phyloP scores from a whole-genome alignment of 1,140 invertebrate species.

The Hyposmocoma kahamanoa region DNA sequence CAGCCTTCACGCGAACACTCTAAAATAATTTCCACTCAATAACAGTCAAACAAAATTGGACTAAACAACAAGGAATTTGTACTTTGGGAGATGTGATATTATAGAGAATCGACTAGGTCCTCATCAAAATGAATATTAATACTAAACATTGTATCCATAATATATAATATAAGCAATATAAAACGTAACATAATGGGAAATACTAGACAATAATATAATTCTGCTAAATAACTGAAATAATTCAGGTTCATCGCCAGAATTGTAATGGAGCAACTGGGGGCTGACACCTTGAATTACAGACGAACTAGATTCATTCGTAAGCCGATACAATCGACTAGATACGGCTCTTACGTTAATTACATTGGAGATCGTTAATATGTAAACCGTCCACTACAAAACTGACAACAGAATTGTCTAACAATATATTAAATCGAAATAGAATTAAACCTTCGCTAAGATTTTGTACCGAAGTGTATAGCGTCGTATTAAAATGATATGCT shows the following conservation, averaged over 20 bases:
- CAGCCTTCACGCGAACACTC: no score
- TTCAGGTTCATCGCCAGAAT: constrained; percentile 50
- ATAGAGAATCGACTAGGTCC: constrained; percentile 74
- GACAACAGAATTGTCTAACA: constrained; percentile 66
- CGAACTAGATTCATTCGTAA: neutral
- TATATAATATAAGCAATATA: constrained; percentile 73
- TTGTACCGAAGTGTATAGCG: constrained; percentile 69
- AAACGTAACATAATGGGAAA: constrained; percentile 73
- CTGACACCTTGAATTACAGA: neutral
- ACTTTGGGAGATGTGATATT: constrained; percentile 75
- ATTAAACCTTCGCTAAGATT: constrained; percentile 66
- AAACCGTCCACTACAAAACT: constrained; percentile 47
- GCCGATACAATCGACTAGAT: constrained; percentile 57
- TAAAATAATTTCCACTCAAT: constrained; percentile 72
- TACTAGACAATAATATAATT: constrained; percentile 72
- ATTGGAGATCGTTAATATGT: constrained; percentile 1
- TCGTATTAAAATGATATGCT: constrained; percentile 69
- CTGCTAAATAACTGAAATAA: constrained; percentile 72
- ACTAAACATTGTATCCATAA: constrained; percentile 71
- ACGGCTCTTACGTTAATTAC: constrained; percentile 27
- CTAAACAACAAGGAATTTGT: constrained; percentile 76
- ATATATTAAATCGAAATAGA: constrained; percentile 64
- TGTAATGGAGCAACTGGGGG: constrained; percentile 38
- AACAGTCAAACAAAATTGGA: constrained; percentile 75
- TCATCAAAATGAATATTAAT: constrained; percentile 73